phyloP scores from a whole-genome alignment of 2,888 invertebrate genomes.

The Cheiracanthium punctorium region DNA sequence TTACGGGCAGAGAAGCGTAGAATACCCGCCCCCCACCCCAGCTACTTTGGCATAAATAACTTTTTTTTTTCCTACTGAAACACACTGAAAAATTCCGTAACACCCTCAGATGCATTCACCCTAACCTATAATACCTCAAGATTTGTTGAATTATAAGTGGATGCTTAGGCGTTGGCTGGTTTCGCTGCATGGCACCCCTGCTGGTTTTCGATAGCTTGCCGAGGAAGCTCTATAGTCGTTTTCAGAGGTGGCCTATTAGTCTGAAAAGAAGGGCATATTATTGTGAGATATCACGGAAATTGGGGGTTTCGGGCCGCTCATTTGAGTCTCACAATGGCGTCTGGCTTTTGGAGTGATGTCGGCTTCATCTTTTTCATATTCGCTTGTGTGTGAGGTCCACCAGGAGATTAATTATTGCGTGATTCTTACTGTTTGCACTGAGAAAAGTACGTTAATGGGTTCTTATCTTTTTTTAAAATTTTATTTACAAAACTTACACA shows the following conservation, averaged over 20 bases:
- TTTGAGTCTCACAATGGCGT: not conserved
- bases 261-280: not conserved
- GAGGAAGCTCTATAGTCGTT: not conserved
- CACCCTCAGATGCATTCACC: not conserved
- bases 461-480: no score
- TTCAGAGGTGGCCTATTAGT: not conserved
- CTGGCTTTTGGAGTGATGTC: not conserved
- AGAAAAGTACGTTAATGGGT: no score
- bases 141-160: not conserved
- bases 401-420: not conserved
- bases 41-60: not conserved
- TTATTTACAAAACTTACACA: no score
- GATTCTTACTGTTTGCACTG: not conserved
- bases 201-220: not conserved
- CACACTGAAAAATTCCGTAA: not conserved
- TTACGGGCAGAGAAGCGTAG: not conserved
- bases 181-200: not conserved
- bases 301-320: not conserved
- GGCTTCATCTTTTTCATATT: no score
- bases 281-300: not conserved
- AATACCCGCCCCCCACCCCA: not conserved
- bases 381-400: not conserved
- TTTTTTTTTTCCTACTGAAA: no score
- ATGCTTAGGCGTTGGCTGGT: not conserved
- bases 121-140: not conserved